Evolutionary conservation across 1,140 invertebrate species (phyloP).

Genomic region (Argopecten irradians): DNA sequence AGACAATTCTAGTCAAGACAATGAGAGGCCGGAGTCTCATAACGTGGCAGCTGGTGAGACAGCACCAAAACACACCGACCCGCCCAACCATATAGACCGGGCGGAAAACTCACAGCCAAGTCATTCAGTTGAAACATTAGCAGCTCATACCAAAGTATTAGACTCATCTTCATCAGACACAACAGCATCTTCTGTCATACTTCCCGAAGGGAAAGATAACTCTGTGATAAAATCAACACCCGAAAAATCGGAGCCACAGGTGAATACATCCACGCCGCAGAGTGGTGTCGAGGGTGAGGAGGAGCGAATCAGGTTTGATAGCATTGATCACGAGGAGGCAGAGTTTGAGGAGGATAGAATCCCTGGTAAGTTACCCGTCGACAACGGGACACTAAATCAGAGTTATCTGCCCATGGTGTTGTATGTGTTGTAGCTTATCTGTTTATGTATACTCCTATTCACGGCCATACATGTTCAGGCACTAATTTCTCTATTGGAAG

Average conservation of each 20-base stretch:
- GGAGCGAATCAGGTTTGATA: conserved; percentile 41
- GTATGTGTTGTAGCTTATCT: neutral
- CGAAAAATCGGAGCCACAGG: neutral
- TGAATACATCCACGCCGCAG: conserved; percentile 37
- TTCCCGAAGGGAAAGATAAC: neutral
- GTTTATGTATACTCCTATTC: neutral
- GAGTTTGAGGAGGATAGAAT: conserved; percentile 61
- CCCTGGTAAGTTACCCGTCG: conserved; percentile 49
- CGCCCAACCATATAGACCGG: neutral
- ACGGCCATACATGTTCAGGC: neutral
- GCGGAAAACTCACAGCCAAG: neutral
- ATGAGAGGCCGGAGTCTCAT: neutral
- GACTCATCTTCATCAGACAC: neutral
- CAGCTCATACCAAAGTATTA: neutral
- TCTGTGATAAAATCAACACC: neutral
- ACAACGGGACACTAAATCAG: neutral
- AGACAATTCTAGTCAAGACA: conserved; percentile 6
- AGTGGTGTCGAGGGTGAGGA: conserved; percentile 25
- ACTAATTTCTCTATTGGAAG: neutral
- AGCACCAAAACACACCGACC: neutral
- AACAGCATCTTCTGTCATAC: neutral
- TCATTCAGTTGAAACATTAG: neutral
- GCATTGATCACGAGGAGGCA: conserved; percentile 46
- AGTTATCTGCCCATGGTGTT: neutral
- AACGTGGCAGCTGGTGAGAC: neutral